Evolutionary conservation across 1,140 invertebrate species (phyloP), one percentile per base, ranked within the genome.

Genomic region (Cryptotermes secundus): DNA sequence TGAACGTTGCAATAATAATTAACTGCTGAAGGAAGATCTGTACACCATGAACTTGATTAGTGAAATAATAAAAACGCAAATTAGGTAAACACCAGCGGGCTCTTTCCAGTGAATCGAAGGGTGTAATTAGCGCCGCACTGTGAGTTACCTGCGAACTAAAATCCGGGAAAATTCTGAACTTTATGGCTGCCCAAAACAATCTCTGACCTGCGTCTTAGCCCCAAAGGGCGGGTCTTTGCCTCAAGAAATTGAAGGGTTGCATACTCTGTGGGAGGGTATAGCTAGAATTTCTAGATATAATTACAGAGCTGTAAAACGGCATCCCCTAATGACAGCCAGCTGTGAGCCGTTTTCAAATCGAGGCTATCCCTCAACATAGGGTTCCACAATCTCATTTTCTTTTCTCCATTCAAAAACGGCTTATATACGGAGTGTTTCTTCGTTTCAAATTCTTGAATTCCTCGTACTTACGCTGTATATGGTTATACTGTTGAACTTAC

Each of bases 251-350:
- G 59, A 72, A 72, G 59, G 59, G 59, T 72, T 72, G 59, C 59
- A 72, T 31, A 72, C 26, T 72, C 59, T n/a, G 59, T 72, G 59
- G 59, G 59, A 72, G 59, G 59, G n/a, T 72, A 72, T 10, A 14
- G 59, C 59, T n/a, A 16, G 59, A 72, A 72, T 72, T 72, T n/a
- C 59, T 26, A 4, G 59, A 72, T 72, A 72, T 72, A 72, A 72
- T 72, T 72, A 72, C 59, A 72, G 59, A 31, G 26, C 59, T n/a
- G 59, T 72, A 72, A 72, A 72, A 72, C 14, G 59, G 59, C 59
- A 26, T 72, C n/a, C 59, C 59, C 59, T 72, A 72, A 72, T 72
- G 59, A 72, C 59, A 72, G 31, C 59, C 59, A 72, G n/a, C 59
- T 72, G 59, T 31, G 59, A 26, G 59, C 26, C 9, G 59, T 72